These are phyloP conservation scores for Amazona vittata DNA, from an alignment of 2,113 vertebrate species.

Conservation along the genomic window DNA sequence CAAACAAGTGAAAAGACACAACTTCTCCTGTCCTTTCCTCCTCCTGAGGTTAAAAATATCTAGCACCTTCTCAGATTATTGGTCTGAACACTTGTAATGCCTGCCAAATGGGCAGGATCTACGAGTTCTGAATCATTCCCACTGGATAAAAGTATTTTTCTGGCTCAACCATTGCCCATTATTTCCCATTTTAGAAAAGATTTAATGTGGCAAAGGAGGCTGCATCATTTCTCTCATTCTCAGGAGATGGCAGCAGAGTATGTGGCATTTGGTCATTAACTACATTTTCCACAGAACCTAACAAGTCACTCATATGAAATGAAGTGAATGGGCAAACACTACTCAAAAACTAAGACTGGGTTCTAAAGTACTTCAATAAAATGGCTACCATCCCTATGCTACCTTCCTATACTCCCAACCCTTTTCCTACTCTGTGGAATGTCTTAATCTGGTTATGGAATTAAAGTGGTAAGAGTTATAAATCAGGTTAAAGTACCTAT, in stretches of 20 bases:
- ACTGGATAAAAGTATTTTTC: slow-evolving; percentile 6
- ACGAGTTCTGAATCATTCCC: slow-evolving; percentile 17
- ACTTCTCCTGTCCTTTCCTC: background rate
- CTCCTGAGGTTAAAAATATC: background rate
- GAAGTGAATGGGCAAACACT: background rate
- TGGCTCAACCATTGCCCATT: background rate
- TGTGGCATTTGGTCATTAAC: background rate
- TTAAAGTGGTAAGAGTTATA: background rate
- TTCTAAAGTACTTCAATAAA: background rate
- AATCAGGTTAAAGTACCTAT: background rate
- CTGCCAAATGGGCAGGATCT: slow-evolving; percentile 10
- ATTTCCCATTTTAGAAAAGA: slow-evolving; percentile 21
- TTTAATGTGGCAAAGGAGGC: background rate
- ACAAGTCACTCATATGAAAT: background rate
- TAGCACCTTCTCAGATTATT: background rate
- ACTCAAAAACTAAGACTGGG: background rate
- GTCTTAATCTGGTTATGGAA: slow-evolving; percentile 21
- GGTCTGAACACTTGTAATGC: background rate
- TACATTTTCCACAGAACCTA: background rate
- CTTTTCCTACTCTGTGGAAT: background rate
- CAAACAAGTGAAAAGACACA: background rate
- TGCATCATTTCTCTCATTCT: background rate
- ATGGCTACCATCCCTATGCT: background rate
- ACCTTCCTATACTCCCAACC: background rate
- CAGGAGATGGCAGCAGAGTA: slow-evolving; percentile 54